Percentiles rank a stretch among this genome's conserved stretches.
These are phyloP conservation scores for Illadopsis cleaveri DNA, from an alignment of 2,113 vertebrate species.

Conservation along the genomic window DNA sequence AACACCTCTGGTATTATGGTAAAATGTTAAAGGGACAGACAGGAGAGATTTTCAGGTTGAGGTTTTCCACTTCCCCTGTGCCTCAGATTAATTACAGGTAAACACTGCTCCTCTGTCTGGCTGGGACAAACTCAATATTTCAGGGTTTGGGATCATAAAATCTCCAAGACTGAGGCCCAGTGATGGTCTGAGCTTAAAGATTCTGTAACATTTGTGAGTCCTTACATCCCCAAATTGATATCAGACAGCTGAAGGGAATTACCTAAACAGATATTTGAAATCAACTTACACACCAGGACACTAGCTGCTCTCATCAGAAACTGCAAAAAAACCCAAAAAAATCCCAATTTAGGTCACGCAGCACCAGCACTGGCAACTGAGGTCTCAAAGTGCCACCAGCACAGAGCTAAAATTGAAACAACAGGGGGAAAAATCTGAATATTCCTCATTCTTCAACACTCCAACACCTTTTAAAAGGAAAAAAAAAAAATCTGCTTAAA, in stretches of 20 bases:
- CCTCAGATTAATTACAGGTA: background rate
- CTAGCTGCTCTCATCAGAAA: background rate
- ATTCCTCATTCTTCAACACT: background rate
- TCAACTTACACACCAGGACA: background rate
- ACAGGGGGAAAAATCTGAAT: too few relatives aligned
- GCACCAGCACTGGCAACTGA: rapidly evolving
- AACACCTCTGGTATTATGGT: background rate
- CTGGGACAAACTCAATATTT: background rate
- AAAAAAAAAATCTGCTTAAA: too few relatives aligned
- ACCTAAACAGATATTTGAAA: background rate
- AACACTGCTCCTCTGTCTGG: background rate
- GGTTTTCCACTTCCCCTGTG: background rate
- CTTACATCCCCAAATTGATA: background rate
- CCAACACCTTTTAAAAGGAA: background rate
- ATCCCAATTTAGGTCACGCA: background rate
- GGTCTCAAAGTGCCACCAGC: background rate
- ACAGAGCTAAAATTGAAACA: rapidly evolving
- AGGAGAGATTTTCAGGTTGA: background rate
- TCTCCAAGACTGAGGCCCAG: background rate
- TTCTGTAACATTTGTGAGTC: background rate
- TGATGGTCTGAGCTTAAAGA: background rate
- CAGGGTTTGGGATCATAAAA: background rate
- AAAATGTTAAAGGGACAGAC: background rate
- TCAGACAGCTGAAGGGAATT: background rate
- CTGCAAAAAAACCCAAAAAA: rapidly evolving